These are phyloP conservation scores for Oryctolagus cuniculus DNA, from an alignment of 2,113 vertebrate genomes.

Conservation along the genomic window mOryCun1.1 NC_091436.1:71611001-71611500, in stretches of 20 bases:
- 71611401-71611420: neutral
- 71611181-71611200: neutral
- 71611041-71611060: neutral
- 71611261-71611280: neutral
- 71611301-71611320: neutral
- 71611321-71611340: neutral
- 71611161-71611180: neutral
- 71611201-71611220: neutral
- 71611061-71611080: constrained; percentile 10
- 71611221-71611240: neutral
- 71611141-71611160: neutral
- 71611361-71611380: neutral
- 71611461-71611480: constrained; percentile 35
- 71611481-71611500: constrained; percentile 52
- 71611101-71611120: neutral
- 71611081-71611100: neutral
- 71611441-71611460: constrained; percentile 72
- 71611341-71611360: constrained; percentile 19
- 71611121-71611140: neutral
- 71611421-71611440: constrained; percentile 55
- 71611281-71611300: neutral
- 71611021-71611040: constrained; percentile 17
- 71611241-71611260: constrained; percentile 15
- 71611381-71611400: constrained; percentile 58
- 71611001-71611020: neutral